Conservation (phyloP, 2,797 vertebrate genomes). For the Silurus lanzhouensis region DNA sequence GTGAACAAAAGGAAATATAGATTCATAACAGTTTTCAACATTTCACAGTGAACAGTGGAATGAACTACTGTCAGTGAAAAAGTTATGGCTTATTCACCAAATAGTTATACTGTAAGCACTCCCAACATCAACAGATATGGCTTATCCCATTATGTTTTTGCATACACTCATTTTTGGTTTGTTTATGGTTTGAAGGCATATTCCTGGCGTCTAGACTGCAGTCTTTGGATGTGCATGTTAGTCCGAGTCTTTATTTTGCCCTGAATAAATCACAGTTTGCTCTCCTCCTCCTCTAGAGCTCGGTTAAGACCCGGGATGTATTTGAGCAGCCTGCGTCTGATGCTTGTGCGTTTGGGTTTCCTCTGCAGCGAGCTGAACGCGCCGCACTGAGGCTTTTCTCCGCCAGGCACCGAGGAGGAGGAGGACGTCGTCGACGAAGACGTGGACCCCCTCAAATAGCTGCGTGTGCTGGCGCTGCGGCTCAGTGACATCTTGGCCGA, state of each 20-base stretch:
- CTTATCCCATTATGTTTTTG: background rate
- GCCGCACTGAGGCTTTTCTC: slow-evolving; percentile 65
- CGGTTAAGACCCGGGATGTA: slow-evolving; percentile 94
- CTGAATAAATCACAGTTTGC: slow-evolving; percentile 80
- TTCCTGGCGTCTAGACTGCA: slow-evolving; percentile 23
- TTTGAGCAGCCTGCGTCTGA: slow-evolving; percentile 86
- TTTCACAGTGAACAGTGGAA: background rate
- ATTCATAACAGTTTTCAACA: background rate
- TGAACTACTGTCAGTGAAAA: background rate
- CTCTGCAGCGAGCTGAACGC: slow-evolving; percentile 72
- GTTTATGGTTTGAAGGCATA: background rate
- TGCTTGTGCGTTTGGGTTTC: slow-evolving; percentile 88
- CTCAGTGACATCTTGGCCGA: slow-evolving; percentile 74
- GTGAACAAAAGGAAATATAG: background rate
- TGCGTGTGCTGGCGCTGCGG: slow-evolving; percentile 86
- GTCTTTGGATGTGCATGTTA: slow-evolving; percentile 52
- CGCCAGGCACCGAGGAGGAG: slow-evolving; percentile 54
- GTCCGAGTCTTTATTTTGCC: background rate
- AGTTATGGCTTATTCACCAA: background rate
- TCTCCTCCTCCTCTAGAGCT: slow-evolving; percentile 94
- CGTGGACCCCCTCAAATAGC: slow-evolving; percentile 67
- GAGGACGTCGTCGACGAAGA: slow-evolving; percentile 51
- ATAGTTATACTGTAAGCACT: background rate
- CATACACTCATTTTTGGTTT: background rate
- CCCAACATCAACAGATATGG: background rate